phyloP scores from a whole-genome alignment of 2,888 invertebrate genomes.

The Epistrophe eligans region DNA sequence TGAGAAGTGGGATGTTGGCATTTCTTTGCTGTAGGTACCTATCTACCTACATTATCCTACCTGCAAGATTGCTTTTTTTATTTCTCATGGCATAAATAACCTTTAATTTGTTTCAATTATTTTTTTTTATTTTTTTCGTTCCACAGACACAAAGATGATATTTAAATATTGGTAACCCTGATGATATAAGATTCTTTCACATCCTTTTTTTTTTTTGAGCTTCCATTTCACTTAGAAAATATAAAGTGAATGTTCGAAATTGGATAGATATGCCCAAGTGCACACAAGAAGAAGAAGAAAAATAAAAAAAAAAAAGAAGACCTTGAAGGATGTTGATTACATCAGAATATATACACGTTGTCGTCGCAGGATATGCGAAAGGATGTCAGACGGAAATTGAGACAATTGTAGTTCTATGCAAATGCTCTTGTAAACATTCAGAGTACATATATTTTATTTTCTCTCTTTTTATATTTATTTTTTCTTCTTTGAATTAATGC shows the following conservation, averaged over 20 bases:
- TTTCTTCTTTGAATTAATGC: conserved; percentile 1
- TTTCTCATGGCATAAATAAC: too few relatives aligned
- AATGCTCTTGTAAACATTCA: conserved; percentile 58
- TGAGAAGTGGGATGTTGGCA: too few relatives aligned
- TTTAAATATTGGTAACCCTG: not conserved
- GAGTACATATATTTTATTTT: conserved; percentile 6
- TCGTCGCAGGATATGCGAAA: conserved; percentile 41
- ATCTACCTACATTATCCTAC: too few relatives aligned
- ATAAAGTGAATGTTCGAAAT: conserved; percentile 48
- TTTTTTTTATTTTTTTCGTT: not conserved
- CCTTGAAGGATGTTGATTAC: conserved; percentile 61
- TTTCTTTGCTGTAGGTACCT: too few relatives aligned
- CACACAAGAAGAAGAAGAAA: conserved; percentile 13
- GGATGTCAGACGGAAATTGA: conserved; percentile 67
- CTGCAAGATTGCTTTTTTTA: too few relatives aligned
- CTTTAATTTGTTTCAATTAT: too few relatives aligned
- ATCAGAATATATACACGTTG: conserved; percentile 11
- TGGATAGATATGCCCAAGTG: conserved; percentile 4
- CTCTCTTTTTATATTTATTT: not conserved
- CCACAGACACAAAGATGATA: not conserved
- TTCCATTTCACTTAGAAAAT: conserved; percentile 27
- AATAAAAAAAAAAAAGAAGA: too few relatives aligned
- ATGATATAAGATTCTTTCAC: not conserved
- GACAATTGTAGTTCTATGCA: conserved; percentile 64
- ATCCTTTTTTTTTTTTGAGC: not conserved